phyloP scores from a whole-genome alignment of 2,888 invertebrate species.

The Xestia c-nigrum region DNA sequence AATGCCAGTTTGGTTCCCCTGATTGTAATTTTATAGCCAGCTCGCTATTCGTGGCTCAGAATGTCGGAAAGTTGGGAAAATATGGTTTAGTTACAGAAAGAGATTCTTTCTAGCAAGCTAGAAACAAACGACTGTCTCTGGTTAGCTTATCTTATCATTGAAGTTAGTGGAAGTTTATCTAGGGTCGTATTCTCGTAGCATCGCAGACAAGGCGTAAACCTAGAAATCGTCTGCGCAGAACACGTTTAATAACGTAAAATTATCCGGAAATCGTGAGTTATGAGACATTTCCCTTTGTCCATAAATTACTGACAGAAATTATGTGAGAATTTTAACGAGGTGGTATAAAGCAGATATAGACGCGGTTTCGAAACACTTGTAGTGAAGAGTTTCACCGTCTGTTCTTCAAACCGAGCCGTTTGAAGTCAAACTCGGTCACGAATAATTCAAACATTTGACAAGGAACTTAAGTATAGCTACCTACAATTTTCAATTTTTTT shows the following conservation, averaged over 20 bases:
- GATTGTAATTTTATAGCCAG: conserved; percentile 50
- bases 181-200: conserved; percentile 3
- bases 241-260: conserved; percentile 33
- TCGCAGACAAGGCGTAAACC: conserved; percentile 18
- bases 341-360: conserved; percentile 48
- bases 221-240: conserved; percentile 27
- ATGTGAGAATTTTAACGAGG: conserved; percentile 57
- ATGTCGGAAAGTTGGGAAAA: conserved; percentile 23
- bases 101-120: conserved; percentile 12
- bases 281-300: conserved; percentile 49
- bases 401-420: conserved; percentile 53
- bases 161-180: conserved; percentile 29
- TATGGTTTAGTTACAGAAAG: conserved; percentile 9
- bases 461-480: not conserved
- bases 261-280: conserved; percentile 44
- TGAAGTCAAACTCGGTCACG: conserved; percentile 61
- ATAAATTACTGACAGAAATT: conserved; percentile 57
- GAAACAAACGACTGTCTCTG: conserved; percentile 16
- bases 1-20: conserved; percentile 36
- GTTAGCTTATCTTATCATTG: conserved; percentile 29
- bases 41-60: conserved; percentile 26
- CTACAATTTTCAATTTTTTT: conserved; percentile 34
- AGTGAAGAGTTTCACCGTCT: conserved; percentile 42
- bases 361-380: conserved; percentile 51
- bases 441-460: conserved; percentile 40